These are phyloP conservation scores for Phengaris arion DNA, from an alignment of 2,888 invertebrate genomes.

Conservation along the genomic window DNA sequence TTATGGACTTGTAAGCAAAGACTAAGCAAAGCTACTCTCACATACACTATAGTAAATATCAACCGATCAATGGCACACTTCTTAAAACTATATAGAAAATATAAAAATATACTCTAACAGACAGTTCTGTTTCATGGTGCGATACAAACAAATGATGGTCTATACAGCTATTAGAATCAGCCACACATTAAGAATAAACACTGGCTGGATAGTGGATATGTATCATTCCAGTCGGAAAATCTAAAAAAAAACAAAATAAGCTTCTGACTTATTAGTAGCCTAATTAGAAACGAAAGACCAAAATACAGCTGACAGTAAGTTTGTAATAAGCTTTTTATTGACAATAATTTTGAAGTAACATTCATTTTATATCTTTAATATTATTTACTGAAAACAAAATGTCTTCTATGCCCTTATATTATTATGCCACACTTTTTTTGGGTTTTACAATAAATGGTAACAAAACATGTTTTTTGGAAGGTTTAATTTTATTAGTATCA, in stretches of 20 bases:
- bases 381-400: slow-evolving; percentile 1
- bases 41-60: slow-evolving; percentile 47
- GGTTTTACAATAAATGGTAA: background rate
- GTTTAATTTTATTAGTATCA: background rate
- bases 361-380: background rate
- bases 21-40: slow-evolving; percentile 59
- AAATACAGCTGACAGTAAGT: background rate
- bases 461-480: background rate
- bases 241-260: background rate
- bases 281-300: background rate
- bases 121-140: slow-evolving; percentile 45
- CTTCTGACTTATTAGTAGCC: background rate
- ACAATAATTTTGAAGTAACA: slow-evolving; percentile 2
- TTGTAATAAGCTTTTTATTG: slow-evolving; percentile 6
- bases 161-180: slow-evolving; percentile 2
- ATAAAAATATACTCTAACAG: slow-evolving; percentile 31
- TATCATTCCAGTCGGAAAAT: background rate
- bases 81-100: slow-evolving; percentile 31
- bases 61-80: slow-evolving; percentile 50
- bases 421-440: background rate
- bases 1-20: slow-evolving; percentile 71
- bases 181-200: background rate
- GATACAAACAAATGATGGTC: slow-evolving; percentile 27
- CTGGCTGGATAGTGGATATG: background rate
- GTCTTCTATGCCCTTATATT: background rate